These are phyloP conservation scores for Ennomos fuscantarius DNA, from an alignment of 2,888 invertebrate species.

Conservation along the genomic window DNA sequence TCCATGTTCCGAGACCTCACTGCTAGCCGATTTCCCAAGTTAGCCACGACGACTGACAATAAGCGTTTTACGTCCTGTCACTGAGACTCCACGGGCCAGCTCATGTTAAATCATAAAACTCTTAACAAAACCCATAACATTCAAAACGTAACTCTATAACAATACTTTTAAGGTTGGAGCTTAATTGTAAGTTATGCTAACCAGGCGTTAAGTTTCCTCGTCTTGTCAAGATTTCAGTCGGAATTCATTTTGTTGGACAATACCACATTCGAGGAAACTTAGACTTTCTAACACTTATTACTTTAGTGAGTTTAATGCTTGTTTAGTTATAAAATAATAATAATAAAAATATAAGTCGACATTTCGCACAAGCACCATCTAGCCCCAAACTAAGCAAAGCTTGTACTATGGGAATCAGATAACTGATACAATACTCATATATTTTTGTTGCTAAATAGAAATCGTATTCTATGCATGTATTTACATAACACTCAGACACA, in stretches of 20 bases:
- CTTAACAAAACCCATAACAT: slow-evolving; percentile 51
- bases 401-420: no score
- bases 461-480: no score
- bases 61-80: slow-evolving; percentile 72
- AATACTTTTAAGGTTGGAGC: slow-evolving; percentile 26
- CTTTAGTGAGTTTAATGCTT: slow-evolving; percentile 47
- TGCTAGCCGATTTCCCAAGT: slow-evolving; percentile 78
- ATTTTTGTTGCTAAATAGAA: no score
- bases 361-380: no score
- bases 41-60: slow-evolving; percentile 82
- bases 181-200: slow-evolving; percentile 42
- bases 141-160: slow-evolving; percentile 24
- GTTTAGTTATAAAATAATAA: slow-evolving; percentile 15
- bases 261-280: slow-evolving; percentile 63
- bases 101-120: slow-evolving; percentile 71
- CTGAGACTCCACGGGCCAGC: slow-evolving; percentile 68
- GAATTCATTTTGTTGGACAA: slow-evolving; percentile 64
- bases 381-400: no score
- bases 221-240: slow-evolving; percentile 62
- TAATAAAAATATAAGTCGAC: no score
- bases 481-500: no score
- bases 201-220: slow-evolving; percentile 62
- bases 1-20: slow-evolving; percentile 58
- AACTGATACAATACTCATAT: no score
- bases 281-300: slow-evolving; percentile 64